Evolutionary conservation across 2,113 vertebrate genomes (phyloP).

Genomic region (Stictonetta naevosa): DNA sequence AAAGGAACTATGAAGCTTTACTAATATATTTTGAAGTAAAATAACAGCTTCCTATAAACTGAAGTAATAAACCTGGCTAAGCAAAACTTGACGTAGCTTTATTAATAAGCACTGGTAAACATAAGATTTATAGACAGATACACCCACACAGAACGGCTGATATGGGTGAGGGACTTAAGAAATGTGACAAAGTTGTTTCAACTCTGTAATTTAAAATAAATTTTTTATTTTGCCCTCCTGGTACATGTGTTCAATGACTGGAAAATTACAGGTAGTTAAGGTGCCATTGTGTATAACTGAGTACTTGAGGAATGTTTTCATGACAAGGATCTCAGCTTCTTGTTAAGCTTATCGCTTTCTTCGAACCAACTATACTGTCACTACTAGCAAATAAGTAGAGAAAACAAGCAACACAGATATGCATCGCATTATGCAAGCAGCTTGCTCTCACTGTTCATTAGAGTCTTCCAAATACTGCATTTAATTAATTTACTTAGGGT

Average conservation of each 20-base stretch:
- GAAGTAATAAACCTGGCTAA: conserved; percentile 27
- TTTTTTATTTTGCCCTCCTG: conserved; percentile 73
- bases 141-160: not conserved
- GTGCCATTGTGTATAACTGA: conserved; percentile 67
- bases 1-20: conserved; percentile 8
- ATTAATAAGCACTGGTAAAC: conserved; percentile 14
- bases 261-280: conserved; percentile 73
- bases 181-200: conserved; percentile 62
- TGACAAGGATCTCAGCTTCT: conserved; percentile 69
- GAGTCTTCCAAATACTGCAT: conserved; percentile 27
- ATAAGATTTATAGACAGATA: conserved; percentile 20
- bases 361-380: conserved; percentile 55
- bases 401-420: conserved; percentile 56
- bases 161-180: conserved; percentile 30
- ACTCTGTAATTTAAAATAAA: conserved; percentile 65
- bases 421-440: conserved; percentile 36
- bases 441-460: conserved; percentile 47
- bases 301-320: conserved; percentile 70
- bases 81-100: conserved; percentile 1
- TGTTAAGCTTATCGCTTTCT: conserved; percentile 64
- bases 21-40: conserved; percentile 7
- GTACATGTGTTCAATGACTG: conserved; percentile 64
- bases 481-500: conserved; percentile 50
- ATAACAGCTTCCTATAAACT: not conserved
- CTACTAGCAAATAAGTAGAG: conserved; percentile 54